A percentile compares a stretch with the other conserved stretches of the same genome.
phyloP scores from a whole-genome alignment of 2,888 invertebrate genomes.

The Amorpha juglandis region DNA sequence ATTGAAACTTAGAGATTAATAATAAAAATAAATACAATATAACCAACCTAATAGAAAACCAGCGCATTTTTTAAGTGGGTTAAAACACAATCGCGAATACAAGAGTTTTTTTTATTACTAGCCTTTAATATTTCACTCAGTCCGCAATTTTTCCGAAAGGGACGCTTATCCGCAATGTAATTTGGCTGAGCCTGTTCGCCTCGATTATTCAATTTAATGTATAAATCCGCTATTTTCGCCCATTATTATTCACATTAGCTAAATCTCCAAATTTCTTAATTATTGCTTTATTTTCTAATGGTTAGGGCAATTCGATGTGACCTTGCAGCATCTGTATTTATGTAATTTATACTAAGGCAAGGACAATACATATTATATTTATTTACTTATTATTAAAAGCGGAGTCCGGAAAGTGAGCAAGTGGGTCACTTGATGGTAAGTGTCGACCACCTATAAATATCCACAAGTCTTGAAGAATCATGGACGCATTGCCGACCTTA shows the following conservation, averaged over 20 bases:
- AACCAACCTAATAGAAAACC: too few relatives aligned
- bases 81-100: not conserved
- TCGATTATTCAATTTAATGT: slow-evolving; percentile 23
- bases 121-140: slow-evolving; percentile 11
- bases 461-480: too few relatives aligned
- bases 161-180: slow-evolving; percentile 20
- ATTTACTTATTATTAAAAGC: too few relatives aligned
- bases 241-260: slow-evolving; percentile 22
- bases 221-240: slow-evolving; percentile 25
- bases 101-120: not conserved
- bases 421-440: too few relatives aligned
- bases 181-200: slow-evolving; percentile 24
- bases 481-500: too few relatives aligned
- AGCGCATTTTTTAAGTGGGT: too few relatives aligned
- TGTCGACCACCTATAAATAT: too few relatives aligned
- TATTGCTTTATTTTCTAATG: slow-evolving; percentile 7
- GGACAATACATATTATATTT: too few relatives aligned
- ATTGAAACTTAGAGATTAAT: too few relatives aligned
- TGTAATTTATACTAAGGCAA: too few relatives aligned
- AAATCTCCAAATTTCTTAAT: slow-evolving; percentile 10
- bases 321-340: not conserved
- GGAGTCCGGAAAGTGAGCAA: too few relatives aligned
- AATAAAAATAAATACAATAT: too few relatives aligned
- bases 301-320: not conserved
- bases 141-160: slow-evolving; percentile 21